Conservation (phyloP, 2,113 vertebrate species). For the Antechinus stuartii region DNA sequence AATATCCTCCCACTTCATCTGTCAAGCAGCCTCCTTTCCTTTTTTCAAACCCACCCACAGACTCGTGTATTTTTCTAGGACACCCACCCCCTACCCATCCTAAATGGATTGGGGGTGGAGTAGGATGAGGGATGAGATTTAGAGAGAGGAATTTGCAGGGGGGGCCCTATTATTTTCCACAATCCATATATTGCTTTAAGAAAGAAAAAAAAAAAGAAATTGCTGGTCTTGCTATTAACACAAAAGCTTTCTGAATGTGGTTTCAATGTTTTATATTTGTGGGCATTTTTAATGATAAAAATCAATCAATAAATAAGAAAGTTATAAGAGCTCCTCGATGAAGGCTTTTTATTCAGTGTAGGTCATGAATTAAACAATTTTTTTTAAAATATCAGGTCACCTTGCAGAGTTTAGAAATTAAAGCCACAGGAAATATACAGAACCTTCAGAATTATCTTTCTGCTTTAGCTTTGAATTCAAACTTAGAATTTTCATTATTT, state of each 20-base stretch:
- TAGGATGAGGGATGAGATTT: background rate
- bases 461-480: constrained; percentile 42
- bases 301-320: background rate
- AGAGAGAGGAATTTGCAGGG: background rate
- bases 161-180: background rate
- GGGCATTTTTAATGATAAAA: background rate
- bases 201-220: constrained; percentile 6
- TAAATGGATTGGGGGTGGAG: background rate
- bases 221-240: constrained; percentile 22
- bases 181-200: constrained; percentile 11
- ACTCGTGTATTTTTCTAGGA: constrained; percentile 13
- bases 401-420: constrained; percentile 16
- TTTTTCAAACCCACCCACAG: constrained; percentile 9
- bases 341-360: background rate
- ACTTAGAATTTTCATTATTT: constrained; percentile 30
- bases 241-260: background rate
- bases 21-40: constrained; percentile 8
- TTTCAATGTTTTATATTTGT: constrained; percentile 26
- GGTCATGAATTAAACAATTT: background rate
- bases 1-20: constrained; percentile 19
- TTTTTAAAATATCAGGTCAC: background rate
- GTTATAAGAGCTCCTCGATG: background rate
- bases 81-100: background rate
- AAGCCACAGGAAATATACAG: background rate
- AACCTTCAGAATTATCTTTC: constrained; percentile 20